These are phyloP conservation scores for Nebria brevicollis DNA, from an alignment of 2,888 invertebrate genomes.

Conservation along the genomic window DNA sequence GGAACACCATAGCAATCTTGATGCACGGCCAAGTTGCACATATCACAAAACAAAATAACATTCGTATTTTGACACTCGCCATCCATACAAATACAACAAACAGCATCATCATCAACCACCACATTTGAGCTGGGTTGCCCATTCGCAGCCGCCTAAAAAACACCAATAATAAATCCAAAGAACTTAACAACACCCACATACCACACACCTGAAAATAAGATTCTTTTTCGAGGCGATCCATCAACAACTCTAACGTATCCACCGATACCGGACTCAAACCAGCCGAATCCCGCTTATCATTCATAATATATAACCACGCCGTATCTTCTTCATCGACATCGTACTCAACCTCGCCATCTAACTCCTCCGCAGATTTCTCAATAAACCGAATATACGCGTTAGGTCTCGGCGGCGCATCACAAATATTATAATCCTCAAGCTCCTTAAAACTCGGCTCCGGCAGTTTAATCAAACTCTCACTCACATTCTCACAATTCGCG, in stretches of 20 bases:
- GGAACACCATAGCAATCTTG: slow-evolving; percentile 97
- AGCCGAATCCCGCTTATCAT: slow-evolving; percentile 80
- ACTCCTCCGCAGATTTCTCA: slow-evolving; percentile 92
- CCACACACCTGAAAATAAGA: slow-evolving; percentile 85
- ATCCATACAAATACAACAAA: slow-evolving; percentile 98
- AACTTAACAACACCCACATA: not conserved
- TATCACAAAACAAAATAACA: slow-evolving; percentile 98
- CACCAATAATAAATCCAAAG: slow-evolving; percentile 23
- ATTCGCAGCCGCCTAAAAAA: slow-evolving; percentile 70
- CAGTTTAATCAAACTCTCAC: slow-evolving; percentile 61
- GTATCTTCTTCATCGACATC: slow-evolving; percentile 99
- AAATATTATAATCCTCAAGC: slow-evolving; percentile 81
- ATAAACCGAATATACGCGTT: slow-evolving; percentile 94
- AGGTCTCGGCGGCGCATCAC: slow-evolving; percentile 85
- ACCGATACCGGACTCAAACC: slow-evolving; percentile 82
- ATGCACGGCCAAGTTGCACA: slow-evolving; percentile 99
- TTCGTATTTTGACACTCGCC: slow-evolving; percentile 99
- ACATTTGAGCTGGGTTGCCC: slow-evolving; percentile 73
- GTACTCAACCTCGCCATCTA: slow-evolving; percentile 94
- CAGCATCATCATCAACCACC: slow-evolving; percentile 96
- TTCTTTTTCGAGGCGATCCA: slow-evolving; percentile 98
- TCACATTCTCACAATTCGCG: slow-evolving; percentile 57
- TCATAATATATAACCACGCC: slow-evolving; percentile 91
- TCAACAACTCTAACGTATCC: slow-evolving; percentile 91
- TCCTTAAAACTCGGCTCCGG: slow-evolving; percentile 78